A percentile compares a stretch with the other conserved stretches of the same genome.
These are phyloP conservation scores for Agrochola litura DNA, from an alignment of 2,888 invertebrate species.

Conservation along the genomic window DNA sequence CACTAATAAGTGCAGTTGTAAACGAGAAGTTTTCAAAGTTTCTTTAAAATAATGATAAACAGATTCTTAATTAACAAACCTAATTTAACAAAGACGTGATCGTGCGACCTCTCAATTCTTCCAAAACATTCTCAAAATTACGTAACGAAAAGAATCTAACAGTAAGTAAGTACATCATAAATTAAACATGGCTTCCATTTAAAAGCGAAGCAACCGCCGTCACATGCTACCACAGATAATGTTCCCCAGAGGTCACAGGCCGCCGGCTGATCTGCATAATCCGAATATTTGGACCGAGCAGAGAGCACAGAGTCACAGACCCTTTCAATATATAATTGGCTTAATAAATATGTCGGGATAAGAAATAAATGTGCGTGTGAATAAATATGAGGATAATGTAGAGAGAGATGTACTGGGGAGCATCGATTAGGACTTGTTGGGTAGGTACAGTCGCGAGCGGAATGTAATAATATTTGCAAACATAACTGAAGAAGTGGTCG, in stretches of 20 bases:
- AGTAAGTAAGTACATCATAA: slow-evolving; percentile 30
- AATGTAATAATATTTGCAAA: slow-evolving; percentile 40
- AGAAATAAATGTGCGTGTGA: slow-evolving; percentile 45
- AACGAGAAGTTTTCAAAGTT: neutral
- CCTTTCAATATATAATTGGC: slow-evolving; percentile 57
- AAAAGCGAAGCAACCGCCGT: slow-evolving; percentile 12
- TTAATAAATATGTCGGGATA: slow-evolving; percentile 63
- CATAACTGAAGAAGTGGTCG: slow-evolving; percentile 20
- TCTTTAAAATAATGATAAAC: neutral
- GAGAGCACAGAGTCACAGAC: slow-evolving; percentile 11
- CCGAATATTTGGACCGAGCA: slow-evolving; percentile 58
- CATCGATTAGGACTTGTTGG: slow-evolving; percentile 21
- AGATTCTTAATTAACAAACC: slow-evolving; percentile 8
- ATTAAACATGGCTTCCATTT: slow-evolving; percentile 45
- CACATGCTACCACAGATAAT: slow-evolving; percentile 33
- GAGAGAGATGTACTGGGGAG: slow-evolving; percentile 26
- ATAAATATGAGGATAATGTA: slow-evolving; percentile 55
- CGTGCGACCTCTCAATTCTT: slow-evolving; percentile 28
- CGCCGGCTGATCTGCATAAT: slow-evolving; percentile 69
- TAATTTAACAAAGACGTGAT: slow-evolving; percentile 37
- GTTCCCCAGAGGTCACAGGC: slow-evolving; percentile 53
- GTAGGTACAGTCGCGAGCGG: slow-evolving; percentile 30
- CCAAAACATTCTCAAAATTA: slow-evolving; percentile 14
- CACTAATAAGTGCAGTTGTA: slow-evolving; percentile 1
- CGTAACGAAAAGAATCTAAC: slow-evolving; percentile 33